Evolutionary conservation across 2,113 vertebrate species (phyloP).

Genomic region (Tinamus guttatus): DNA sequence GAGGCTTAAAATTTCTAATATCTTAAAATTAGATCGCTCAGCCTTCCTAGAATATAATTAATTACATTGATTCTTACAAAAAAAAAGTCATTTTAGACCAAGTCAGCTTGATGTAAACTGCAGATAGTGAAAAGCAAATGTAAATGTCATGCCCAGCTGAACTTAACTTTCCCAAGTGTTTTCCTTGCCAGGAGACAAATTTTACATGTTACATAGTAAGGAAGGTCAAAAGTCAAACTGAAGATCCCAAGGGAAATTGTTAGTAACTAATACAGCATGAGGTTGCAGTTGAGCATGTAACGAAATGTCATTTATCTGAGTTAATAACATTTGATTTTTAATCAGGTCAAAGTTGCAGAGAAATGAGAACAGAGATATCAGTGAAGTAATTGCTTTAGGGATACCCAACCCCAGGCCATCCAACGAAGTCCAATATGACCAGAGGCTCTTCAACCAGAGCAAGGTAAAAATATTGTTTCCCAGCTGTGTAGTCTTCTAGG

Average conservation of each 20-base stretch:
- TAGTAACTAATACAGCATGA: background rate
- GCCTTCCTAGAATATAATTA: conserved; percentile 4
- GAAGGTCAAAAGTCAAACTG: background rate
- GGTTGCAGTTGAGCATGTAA: background rate
- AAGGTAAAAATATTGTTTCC: conserved; percentile 81
- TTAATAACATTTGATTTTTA: conserved; percentile 4
- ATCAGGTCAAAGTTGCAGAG: conserved; percentile 94
- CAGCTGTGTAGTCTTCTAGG: background rate
- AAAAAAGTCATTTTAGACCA: conserved; percentile 25
- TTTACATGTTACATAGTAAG: conserved; percentile 9
- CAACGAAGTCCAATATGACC: conserved; percentile 93
- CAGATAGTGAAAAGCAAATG: conserved; percentile 25
- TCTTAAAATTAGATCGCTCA: background rate
- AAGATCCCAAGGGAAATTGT: background rate
- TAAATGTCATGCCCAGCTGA: conserved; percentile 35
- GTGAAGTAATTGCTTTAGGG: conserved; percentile 94
- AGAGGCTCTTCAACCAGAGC: conserved; percentile 95
- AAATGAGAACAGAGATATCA: conserved; percentile 97
- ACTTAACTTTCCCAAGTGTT: background rate
- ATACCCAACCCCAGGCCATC: conserved; percentile 91
- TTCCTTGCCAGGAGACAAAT: conserved; percentile 8
- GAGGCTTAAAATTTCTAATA: background rate
- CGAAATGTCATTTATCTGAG: background rate
- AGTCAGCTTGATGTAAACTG: conserved; percentile 29
- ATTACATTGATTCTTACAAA: conserved; percentile 3